phyloP scores from a whole-genome alignment of 2,888 invertebrate genomes.

The Scaptomyza reducta region DNA sequence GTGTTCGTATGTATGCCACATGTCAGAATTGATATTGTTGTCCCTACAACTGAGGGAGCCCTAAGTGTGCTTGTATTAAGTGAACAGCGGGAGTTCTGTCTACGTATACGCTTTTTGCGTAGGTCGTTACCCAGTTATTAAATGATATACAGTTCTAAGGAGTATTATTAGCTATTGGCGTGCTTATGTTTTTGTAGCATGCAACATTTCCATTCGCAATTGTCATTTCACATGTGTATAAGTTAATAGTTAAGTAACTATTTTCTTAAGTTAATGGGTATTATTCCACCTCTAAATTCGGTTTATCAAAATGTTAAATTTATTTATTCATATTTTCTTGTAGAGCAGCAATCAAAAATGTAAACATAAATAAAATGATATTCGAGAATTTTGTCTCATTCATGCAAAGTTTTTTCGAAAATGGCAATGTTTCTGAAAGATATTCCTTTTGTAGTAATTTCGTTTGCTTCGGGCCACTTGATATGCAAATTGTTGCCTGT shows the following conservation, averaged over 20 bases:
- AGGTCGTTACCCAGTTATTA: background rate
- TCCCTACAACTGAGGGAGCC: background rate
- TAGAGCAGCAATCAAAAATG: constrained; percentile 30
- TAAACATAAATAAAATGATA: constrained; percentile 38
- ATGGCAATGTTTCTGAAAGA: constrained; percentile 35
- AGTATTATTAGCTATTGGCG: background rate
- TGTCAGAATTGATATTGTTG: constrained; percentile 2
- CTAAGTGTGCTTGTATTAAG: constrained; percentile 2
- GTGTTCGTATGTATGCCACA: constrained; percentile 5
- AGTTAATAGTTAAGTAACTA: background rate
- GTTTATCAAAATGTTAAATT: background rate
- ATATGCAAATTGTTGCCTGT: constrained; percentile 71
- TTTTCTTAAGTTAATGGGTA: background rate
- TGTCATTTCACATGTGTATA: background rate
- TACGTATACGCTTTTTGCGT: constrained; percentile 4
- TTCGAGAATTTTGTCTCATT: constrained; percentile 21
- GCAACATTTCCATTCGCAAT: background rate
- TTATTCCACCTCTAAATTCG: background rate
- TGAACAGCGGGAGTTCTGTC: constrained; percentile 12
- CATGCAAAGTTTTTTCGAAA: constrained; percentile 15
- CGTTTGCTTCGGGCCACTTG: constrained; percentile 55
- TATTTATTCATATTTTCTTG: constrained; percentile 2
- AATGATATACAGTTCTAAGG: background rate
- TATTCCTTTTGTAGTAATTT: constrained; percentile 25
- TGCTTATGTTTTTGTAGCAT: background rate